phyloP scores from a whole-genome alignment of 2,113 vertebrate species.

The Rhinogobius similis region DNA sequence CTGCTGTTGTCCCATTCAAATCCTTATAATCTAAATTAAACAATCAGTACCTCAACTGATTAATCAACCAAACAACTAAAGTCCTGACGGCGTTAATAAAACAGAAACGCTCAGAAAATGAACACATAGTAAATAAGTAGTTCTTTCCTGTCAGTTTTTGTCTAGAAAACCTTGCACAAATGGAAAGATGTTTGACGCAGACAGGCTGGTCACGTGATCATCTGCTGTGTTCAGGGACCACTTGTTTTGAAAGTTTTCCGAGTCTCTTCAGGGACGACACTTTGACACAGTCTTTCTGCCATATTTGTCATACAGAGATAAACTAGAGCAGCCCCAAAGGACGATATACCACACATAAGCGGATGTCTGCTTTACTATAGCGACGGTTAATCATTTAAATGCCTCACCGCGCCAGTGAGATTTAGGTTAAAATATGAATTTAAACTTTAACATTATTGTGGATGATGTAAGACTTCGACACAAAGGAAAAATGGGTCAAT shows the following conservation, averaged over 20 bases:
- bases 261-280: conserved; percentile 3
- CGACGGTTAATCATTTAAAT: not conserved
- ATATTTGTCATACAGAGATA: not conserved
- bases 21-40: too few relatives aligned
- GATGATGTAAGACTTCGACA: conserved; percentile 1
- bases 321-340: not conserved
- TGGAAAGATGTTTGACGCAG: not conserved
- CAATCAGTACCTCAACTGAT: too few relatives aligned
- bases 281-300: conserved; percentile 5
- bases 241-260: conserved; percentile 11
- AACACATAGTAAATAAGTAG: too few relatives aligned
- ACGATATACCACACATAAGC: not conserved
- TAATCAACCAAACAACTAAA: too few relatives aligned
- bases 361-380: not conserved
- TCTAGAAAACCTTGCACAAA: not conserved
- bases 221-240: not conserved
- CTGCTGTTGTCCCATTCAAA: too few relatives aligned
- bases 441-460: not conserved
- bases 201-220: not conserved
- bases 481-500: not conserved
- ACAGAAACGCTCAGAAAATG: too few relatives aligned
- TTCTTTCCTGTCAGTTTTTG: too few relatives aligned
- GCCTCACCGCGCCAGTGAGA: not conserved
- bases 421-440: conserved; percentile 1
- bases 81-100: too few relatives aligned